Conservation (phyloP, 2,888 invertebrate species). For the Plebejus melissa region DNA sequence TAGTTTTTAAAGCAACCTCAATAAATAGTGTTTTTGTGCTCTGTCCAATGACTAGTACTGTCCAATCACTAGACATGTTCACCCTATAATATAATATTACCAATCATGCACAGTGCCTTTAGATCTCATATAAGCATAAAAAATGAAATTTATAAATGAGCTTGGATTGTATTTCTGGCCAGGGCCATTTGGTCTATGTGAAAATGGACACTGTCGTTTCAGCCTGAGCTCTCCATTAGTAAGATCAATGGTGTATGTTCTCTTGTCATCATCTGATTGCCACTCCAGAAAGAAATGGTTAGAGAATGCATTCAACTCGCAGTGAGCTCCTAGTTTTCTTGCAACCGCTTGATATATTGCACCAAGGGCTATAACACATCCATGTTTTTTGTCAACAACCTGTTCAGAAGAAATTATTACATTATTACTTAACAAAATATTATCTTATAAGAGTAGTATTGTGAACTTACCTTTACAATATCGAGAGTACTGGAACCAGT, state of each 20-base stretch:
- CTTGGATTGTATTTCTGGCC: slow-evolving; percentile 48
- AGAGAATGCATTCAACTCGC: slow-evolving; percentile 55
- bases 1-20: too few relatives aligned
- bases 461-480: slow-evolving; percentile 46
- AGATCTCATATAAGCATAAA: slow-evolving; percentile 45
- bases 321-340: slow-evolving; percentile 49
- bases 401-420: slow-evolving; percentile 47
- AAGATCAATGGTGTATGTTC: slow-evolving; percentile 48
- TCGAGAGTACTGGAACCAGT: slow-evolving; percentile 49
- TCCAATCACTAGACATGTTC: too few relatives aligned
- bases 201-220: slow-evolving; percentile 53
- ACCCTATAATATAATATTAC: slow-evolving; percentile 38
- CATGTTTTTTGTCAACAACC: slow-evolving; percentile 49
- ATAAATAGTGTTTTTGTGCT: too few relatives aligned
- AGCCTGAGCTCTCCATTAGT: slow-evolving; percentile 47
- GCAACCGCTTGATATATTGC: slow-evolving; percentile 57
- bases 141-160: slow-evolving; percentile 49
- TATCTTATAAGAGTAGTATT: neutral
- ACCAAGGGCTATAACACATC: slow-evolving; percentile 48
- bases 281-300: slow-evolving; percentile 61
- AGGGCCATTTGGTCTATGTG: slow-evolving; percentile 32
- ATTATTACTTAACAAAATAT: neutral
- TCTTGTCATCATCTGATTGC: slow-evolving; percentile 40
- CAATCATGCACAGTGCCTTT: slow-evolving; percentile 50
- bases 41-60: too few relatives aligned